Evolutionary conservation across 2,888 invertebrate genomes (phyloP), one percentile per base, ranked within the genome.

Genomic region (Furcula furcula): DNA sequence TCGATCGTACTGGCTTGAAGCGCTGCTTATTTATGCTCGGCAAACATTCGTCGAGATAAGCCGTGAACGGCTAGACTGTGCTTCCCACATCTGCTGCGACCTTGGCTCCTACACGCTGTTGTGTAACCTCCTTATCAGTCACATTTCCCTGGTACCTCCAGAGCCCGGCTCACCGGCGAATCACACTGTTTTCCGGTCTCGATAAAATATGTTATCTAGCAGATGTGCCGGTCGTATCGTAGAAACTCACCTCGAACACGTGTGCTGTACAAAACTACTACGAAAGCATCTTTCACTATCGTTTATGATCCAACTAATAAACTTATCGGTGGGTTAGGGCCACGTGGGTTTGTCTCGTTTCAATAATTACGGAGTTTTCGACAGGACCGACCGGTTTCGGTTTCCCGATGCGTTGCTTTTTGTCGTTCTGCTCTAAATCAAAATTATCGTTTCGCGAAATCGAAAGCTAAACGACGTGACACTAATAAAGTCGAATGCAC

Each of bases 51-150:
- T 52, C 46, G 54, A 75, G 86, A 88, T 85, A 86, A 83, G 80
- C 70, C 47, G 65, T 85, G 73, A 85, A 85, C 79, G 79, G 63
- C 71, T 66, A 61, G 79, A 72, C 72, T 87, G 78, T 86, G 75
- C 81, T 84, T 84, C 83, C 81, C 84, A 84, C 86, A 85, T 84
- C 88, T 85, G 86, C 76, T 67, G 64, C 83, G 86, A 82, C 87
- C 87, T 87, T 88, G 87, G 82, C 73, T 76, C 70, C 76, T 70
- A 51, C 63, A 64, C 76, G 71, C 67, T 70, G 79, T 84, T 79
- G 83, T 76, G 72, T 83, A 83, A 80, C 74, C 71, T 68, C 66
- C 73, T 84, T 86, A 88, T 88, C 86, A 82, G 86, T 84, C 86
- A 82, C 62, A 64, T 69, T 76, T 66, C 69, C 76, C 73, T 75